Conservation (phyloP, 2,797 vertebrate genomes). For the Hydrocynus forskahlii region DNA sequence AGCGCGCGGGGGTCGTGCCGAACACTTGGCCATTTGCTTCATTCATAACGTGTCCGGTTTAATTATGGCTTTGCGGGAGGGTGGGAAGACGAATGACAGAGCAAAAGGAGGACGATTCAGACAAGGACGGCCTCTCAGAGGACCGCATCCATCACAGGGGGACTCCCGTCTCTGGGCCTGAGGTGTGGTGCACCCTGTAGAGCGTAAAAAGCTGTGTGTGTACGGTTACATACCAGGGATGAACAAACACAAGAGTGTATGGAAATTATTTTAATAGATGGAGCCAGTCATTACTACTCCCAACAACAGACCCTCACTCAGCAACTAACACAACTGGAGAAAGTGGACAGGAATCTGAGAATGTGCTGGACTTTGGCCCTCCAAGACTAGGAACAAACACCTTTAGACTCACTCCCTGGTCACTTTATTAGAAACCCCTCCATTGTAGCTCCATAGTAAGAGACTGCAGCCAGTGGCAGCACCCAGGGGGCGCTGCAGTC, state of each 20-base stretch:
- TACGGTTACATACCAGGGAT: no score
- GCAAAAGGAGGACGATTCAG: no score
- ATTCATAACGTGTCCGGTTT: conserved; percentile 63
- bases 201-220: background rate
- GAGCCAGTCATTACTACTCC: background rate
- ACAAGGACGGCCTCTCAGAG: background rate
- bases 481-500: no score
- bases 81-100: conserved; percentile 12
- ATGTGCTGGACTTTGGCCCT: no score
- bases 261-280: no score
- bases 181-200: background rate
- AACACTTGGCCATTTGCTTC: conserved; percentile 56
- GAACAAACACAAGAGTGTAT: no score
- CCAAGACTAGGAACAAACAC: no score
- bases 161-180: background rate
- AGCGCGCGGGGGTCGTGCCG: conserved; percentile 30
- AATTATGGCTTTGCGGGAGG: conserved; percentile 62
- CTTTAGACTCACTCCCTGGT: no score
- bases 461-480: no score
- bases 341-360: no score
- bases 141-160: background rate
- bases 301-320: background rate
- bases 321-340: background rate
- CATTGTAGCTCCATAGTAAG: no score
- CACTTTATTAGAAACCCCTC: no score